phyloP scores from a whole-genome alignment of 2,888 invertebrate species.

The Villa cingulata region DNA sequence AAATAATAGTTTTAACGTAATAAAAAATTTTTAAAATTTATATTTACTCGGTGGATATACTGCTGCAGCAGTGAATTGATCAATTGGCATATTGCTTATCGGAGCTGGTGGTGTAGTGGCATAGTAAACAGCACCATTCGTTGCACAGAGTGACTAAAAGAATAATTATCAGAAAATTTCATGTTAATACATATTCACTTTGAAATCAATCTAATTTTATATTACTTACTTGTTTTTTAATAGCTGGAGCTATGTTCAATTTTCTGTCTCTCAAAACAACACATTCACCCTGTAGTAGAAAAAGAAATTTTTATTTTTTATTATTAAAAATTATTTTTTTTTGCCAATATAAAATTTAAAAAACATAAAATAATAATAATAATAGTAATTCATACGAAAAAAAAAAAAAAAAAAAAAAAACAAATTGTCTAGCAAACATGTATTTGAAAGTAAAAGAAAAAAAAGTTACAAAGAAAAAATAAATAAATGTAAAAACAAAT shows the following conservation, averaged over 20 bases:
- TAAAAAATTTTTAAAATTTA: not conserved
- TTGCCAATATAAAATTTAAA: no score
- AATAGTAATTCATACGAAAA: no score
- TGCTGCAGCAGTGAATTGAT: slow-evolving; percentile 37
- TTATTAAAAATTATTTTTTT: no score
- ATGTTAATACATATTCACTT: not conserved
- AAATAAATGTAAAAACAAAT: no score
- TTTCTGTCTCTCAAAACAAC: slow-evolving; percentile 66
- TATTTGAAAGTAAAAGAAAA: no score
- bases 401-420: no score
- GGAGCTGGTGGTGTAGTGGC: slow-evolving; percentile 37
- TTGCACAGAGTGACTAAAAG: slow-evolving; percentile 34
- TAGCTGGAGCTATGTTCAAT: slow-evolving; percentile 74
- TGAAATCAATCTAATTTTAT: no score
- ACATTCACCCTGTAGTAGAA: slow-evolving; percentile 47
- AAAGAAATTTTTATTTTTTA: not conserved
- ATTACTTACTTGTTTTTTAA: slow-evolving; percentile 58
- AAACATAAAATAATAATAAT: no score
- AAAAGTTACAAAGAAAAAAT: no score
- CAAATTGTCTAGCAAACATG: slow-evolving; percentile 2
- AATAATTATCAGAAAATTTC: not conserved
- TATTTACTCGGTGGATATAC: slow-evolving; percentile 36
- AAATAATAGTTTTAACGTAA: not conserved
- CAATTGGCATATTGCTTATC: slow-evolving; percentile 37
- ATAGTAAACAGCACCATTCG: slow-evolving; percentile 38